These are phyloP conservation scores for Leptinotarsa haldemani DNA, from an alignment of 2,888 invertebrate species.

Conservation along the genomic window DNA sequence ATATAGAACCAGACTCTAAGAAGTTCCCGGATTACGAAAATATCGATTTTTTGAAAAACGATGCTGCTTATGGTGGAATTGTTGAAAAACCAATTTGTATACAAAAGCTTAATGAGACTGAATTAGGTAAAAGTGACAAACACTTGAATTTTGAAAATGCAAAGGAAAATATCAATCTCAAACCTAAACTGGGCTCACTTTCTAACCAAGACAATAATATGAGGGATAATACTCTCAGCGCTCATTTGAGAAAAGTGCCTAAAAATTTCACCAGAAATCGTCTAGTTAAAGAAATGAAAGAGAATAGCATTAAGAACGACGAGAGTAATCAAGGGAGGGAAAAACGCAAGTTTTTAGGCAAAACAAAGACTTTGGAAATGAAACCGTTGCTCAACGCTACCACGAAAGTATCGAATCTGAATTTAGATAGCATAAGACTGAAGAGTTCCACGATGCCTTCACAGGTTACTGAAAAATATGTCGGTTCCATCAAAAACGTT, in stretches of 20 bases:
- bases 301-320: conserved; percentile 40
- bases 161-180: background rate
- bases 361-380: conserved; percentile 50
- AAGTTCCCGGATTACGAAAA: conserved; percentile 61
- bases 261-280: conserved; percentile 64
- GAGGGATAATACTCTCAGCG: conserved; percentile 51
- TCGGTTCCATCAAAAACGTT: conserved; percentile 46
- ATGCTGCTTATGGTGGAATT: conserved; percentile 54
- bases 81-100: conserved; percentile 50
- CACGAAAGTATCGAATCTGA: conserved; percentile 54
- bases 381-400: conserved; percentile 28
- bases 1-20: conserved; percentile 18
- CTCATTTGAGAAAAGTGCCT: conserved; percentile 60
- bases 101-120: conserved; percentile 46
- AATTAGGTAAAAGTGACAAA: conserved; percentile 32
- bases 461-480: conserved; percentile 60
- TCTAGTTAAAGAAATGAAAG: conserved; percentile 54
- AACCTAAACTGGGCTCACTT: background rate
- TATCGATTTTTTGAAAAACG: conserved; percentile 61
- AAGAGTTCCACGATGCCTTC: conserved; percentile 52
- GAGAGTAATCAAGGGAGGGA: conserved; percentile 33
- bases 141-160: background rate
- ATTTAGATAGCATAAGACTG: conserved; percentile 56
- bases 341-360: conserved; percentile 46
- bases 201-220: conserved; percentile 50